A percentile compares a stretch with the other conserved stretches of the same genome.
phyloP scores from a whole-genome alignment of 2,797 vertebrate species.

The Acipenser ruthenus region DNA sequence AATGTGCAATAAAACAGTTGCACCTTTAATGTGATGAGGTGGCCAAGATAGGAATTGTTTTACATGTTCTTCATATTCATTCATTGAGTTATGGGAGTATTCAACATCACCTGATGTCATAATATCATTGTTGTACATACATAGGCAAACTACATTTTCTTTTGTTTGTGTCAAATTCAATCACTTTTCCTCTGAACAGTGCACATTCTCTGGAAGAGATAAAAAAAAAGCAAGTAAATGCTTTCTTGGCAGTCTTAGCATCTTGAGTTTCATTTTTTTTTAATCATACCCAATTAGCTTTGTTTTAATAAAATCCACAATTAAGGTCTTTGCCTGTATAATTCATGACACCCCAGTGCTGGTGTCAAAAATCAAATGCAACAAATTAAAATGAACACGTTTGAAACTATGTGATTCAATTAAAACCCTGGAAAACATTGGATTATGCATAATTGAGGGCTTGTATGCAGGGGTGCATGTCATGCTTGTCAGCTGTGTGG shows the following conservation, averaged over 20 bases:
- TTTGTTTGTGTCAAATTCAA: constrained; percentile 71
- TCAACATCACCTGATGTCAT: constrained; percentile 52
- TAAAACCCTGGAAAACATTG: constrained; percentile 93
- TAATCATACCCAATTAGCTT: constrained; percentile 87
- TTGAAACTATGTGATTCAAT: constrained; percentile 97
- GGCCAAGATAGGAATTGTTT: constrained; percentile 54
- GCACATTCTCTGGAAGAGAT: constrained; percentile 48
- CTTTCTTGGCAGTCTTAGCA: constrained; percentile 24
- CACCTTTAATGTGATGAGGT: constrained; percentile 28
- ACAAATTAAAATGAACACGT: constrained; percentile 99
- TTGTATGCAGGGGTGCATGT: constrained; percentile 80
- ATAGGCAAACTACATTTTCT: constrained; percentile 50
- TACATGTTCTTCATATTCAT: constrained; percentile 57
- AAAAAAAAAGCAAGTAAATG: constrained; percentile 42
- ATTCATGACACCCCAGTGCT: constrained; percentile 84
- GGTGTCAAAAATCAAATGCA: constrained; percentile 98
- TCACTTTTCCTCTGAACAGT: constrained; percentile 56
- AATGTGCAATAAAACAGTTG: constrained; percentile 53
- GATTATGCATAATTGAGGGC: constrained; percentile 95
- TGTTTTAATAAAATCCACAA: constrained; percentile 80
- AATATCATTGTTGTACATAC: constrained; percentile 28
- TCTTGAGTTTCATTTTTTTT: constrained; percentile 49
- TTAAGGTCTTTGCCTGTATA: constrained; percentile 88
- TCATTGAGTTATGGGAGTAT: constrained; percentile 59
- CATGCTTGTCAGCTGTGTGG: constrained; percentile 85